Evolutionary conservation across 2,797 vertebrate species (phyloP).

Genomic region (Acanthurus tractus): DNA sequence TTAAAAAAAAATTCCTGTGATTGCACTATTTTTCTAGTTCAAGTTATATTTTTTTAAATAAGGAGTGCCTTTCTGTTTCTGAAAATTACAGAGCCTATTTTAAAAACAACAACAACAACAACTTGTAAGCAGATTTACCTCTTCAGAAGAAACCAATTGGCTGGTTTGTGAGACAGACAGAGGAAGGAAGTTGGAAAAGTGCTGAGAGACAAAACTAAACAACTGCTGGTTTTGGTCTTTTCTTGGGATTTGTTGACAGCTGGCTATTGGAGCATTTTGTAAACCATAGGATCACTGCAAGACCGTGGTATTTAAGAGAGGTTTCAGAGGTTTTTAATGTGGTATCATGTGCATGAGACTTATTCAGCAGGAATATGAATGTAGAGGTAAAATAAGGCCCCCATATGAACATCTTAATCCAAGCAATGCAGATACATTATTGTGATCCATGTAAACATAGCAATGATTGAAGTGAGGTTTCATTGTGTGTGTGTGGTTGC

Average conservation of each 20-base stretch:
- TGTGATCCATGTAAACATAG: constrained; percentile 7
- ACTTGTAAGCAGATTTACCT: not conserved
- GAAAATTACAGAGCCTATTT: not conserved
- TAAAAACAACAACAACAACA: not conserved
- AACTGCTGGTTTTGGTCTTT: not conserved
- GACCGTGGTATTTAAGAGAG: not conserved
- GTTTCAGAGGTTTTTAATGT: not conserved
- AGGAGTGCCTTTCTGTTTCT: not conserved
- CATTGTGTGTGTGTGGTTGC: constrained; percentile 22
- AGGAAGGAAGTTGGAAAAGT: not conserved
- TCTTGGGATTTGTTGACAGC: not conserved
- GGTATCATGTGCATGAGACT: not conserved
- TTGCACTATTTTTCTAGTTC: not conserved
- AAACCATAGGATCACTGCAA: not conserved
- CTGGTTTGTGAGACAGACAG: not conserved
- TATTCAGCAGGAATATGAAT: not conserved
- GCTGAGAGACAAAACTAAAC: not conserved
- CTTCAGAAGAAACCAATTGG: not conserved
- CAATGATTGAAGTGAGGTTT: constrained; percentile 25
- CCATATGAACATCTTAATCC: not conserved
- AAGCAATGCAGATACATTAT: not conserved
- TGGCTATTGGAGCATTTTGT: not conserved
- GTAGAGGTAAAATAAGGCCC: not conserved
- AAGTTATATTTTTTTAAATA: not conserved
- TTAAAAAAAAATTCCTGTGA: not conserved